A percentile compares a stretch with the other conserved stretches of the same genome.
Conservation (phyloP, 2,888 invertebrate genomes). For the Amorpha juglandis region DNA sequence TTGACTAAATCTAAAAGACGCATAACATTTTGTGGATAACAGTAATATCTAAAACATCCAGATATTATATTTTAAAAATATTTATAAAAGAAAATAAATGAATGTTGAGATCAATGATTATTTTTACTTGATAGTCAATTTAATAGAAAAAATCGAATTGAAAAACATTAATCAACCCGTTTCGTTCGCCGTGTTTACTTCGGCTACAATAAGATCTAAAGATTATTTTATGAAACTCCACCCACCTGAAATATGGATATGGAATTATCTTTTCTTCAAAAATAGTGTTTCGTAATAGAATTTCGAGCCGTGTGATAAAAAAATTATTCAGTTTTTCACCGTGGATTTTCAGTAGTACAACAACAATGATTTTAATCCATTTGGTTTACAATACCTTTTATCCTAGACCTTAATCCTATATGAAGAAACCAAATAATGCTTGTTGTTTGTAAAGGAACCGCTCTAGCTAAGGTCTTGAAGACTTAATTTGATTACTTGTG, state of each 20-base stretch:
- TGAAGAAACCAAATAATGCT: no score
- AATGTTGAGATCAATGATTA: neutral
- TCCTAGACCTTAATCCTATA: no score
- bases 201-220: slow-evolving; percentile 1
- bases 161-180: slow-evolving; percentile 21
- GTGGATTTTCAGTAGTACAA: neutral
- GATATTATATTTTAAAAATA: neutral
- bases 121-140: slow-evolving; percentile 1
- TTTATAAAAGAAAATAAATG: neutral
- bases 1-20: no score
- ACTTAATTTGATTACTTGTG: no score
- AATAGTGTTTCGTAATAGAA: neutral
- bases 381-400: no score
- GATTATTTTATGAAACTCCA: neutral
- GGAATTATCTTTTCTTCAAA: neutral
- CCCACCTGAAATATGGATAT: slow-evolving; percentile 15
- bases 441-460: no score
- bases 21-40: no score
- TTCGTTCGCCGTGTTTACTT: slow-evolving; percentile 15
- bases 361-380: neutral
- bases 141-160: slow-evolving; percentile 17
- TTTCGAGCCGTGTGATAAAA: neutral
- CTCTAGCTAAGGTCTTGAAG: no score
- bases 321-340: neutral
- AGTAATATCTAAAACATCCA: neutral